phyloP scores from a whole-genome alignment of 2,113 vertebrate genomes.

The Apeltes quadracus region DNA sequence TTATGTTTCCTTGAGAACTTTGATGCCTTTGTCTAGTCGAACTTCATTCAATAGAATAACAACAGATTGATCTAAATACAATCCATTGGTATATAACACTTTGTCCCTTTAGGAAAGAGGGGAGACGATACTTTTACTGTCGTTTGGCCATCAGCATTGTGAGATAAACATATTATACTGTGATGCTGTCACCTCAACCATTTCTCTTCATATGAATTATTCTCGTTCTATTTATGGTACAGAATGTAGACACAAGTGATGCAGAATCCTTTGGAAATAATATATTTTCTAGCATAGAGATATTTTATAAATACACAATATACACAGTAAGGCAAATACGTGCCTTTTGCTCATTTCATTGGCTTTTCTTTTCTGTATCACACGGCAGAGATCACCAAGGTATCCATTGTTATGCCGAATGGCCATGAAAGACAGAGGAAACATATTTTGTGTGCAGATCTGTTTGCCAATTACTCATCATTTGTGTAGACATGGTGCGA shows the following conservation, averaged over 20 bases:
- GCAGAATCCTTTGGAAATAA: conserved; percentile 49
- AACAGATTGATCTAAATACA: conserved; percentile 1
- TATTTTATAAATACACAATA: conserved; percentile 12
- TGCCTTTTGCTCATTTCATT: conserved; percentile 34
- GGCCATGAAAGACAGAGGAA: conserved; percentile 60
- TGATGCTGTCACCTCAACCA: conserved; percentile 34
- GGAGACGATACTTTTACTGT: conserved; percentile 13
- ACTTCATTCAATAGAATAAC: conserved; percentile 2
- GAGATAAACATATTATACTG: conserved; percentile 46
- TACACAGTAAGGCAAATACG: conserved; percentile 2
- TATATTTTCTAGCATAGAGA: conserved; percentile 40
- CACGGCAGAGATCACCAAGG: conserved; percentile 62
- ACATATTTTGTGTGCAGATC: conserved; percentile 60
- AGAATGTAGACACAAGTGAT: conserved; percentile 48
- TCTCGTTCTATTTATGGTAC: conserved; percentile 35
- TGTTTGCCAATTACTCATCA: conserved; percentile 75
- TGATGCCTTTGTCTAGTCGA: not conserved
- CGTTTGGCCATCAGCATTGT: conserved; percentile 20
- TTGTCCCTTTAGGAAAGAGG: conserved; percentile 8
- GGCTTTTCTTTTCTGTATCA: conserved; percentile 60
- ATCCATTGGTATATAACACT: not conserved
- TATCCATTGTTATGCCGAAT: conserved; percentile 67
- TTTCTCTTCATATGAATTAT: conserved; percentile 60
- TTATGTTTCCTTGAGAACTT: not conserved
- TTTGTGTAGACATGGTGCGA: conserved; percentile 65